Base-by-base conservation (phyloP, 2,888 invertebrate genomes). In the Cenopis cana region DNA sequence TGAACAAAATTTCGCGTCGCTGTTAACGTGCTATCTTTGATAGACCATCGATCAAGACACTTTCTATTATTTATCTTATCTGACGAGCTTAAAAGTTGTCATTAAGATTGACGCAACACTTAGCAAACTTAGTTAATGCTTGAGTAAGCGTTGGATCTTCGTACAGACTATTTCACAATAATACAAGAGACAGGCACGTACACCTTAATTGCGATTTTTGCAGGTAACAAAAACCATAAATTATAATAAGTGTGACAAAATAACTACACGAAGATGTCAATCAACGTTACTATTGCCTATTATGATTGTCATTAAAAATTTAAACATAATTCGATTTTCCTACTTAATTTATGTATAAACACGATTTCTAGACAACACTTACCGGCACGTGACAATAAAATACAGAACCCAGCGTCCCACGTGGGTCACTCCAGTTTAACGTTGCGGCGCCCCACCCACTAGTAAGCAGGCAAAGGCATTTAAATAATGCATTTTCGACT, bases 1-100 rank as follows among this genome's bases (percentile, higher is more conserved):
- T 1, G 20, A 24, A 17, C 36, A 12, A 36, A 20, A 29, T 36
- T 33, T 38, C 8, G n/a, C 64, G 14, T 33, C 52, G 18, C 18
- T 36, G 50, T 64, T 52, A 20, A 36, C 9, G 24, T 36, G n/a
- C 20, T 52, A 33, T 49, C 12, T 69, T 18, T 29, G n/a, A 62
- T 49, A 36, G 24, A 20, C 29, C 49, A 69, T 62, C 56, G 11
- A 62, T 62, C 62, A 69, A 50, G 69, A 36, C 36, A 49, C 69
- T 69, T 69, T 69, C 69, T 69, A 69, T 62, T 17, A 9, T 33
- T 55, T 55, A 50, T 17, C 29, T 69, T 36, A 69, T 69, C 62
- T 69, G 24, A 55, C 20, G 36, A 67, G 17, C n/a, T 57, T 24
- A 20, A 60, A 61, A 61, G 49, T 55, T 49, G 52, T 46, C 64